Base-by-base conservation (phyloP, 37 sponge, comb jelly and placozoan genomes). In the Cladorhizidae sp. region DNA sequence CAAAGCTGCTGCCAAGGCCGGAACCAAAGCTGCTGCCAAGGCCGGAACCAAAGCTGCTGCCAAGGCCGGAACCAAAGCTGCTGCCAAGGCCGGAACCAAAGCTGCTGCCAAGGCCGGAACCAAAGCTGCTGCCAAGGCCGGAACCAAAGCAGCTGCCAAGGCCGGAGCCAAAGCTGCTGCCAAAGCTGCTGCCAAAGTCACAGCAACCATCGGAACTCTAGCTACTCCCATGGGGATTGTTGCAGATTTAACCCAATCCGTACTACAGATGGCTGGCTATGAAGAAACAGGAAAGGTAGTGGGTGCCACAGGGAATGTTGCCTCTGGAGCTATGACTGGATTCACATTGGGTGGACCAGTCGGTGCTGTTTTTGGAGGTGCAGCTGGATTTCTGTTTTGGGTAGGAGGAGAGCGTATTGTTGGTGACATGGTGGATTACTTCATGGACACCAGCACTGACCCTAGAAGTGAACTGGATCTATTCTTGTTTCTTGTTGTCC, bases 321-420 rank as follows among this genome's bases (percentile, higher is more conserved):
- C 78, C 25, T 35, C 64, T 63, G 78, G 78, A 21, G 78, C 78
- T n/a, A 36, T 57, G 21, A 32, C 49, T 23, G 76, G 76, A 75
- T 33, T 20, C 17, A n/a, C 40, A 32, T 3, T 42, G 22, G 78
- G 40, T 22, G 78, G 78, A 17, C 78, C 64, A 20, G 0, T 39
- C 2, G 78, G 78, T 17, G 78, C 78, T 35, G 78, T 21, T 35
- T 33, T 63, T 37, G 78, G 78, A 63, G 78, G 39, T 7, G 12
- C 31, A 42, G 78, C 42, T 63, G 78, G 78, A 22, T 33, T 40
- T 40, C 64, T 17, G 29, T 28, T 76, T 14, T 76, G 77, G 77
- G 38, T 58, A 17, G 42, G 20, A 36, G 62, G 62, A 40, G 77
- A 76, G 55, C 17, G 17, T 9, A 21, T 71, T 25, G n/a, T n/a